Percentiles rank a stretch among this genome's conserved stretches.
Evolutionary conservation across 2,113 vertebrate genomes (phyloP).

Genomic region (Cyphomyrus plagiostoma): DNA sequence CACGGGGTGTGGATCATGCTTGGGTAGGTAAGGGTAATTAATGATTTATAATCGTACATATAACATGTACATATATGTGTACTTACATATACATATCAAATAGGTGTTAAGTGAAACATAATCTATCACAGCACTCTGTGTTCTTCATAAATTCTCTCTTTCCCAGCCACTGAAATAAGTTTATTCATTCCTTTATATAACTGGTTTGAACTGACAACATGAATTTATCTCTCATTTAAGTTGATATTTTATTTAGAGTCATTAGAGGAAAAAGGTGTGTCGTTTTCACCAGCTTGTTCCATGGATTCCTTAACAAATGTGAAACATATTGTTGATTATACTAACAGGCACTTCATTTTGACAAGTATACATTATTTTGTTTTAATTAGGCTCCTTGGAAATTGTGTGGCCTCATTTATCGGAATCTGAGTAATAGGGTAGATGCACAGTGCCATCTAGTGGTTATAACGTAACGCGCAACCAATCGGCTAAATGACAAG

Average conservation of each 20-base stretch:
- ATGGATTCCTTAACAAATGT: constrained; percentile 15
- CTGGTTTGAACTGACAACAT: neutral
- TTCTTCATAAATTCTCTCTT: neutral
- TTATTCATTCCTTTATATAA: neutral
- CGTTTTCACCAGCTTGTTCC: neutral
- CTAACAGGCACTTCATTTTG: constrained; percentile 18
- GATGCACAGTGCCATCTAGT: constrained; percentile 26
- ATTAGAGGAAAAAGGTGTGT: neutral
- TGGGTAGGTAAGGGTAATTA: neutral
- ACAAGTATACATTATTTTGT: constrained; percentile 19
- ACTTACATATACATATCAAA: neutral
- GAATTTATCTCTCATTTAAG: neutral
- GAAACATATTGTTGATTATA: constrained; percentile 20
- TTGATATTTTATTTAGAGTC: neutral
- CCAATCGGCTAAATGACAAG: neutral
- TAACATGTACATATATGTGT: neutral
- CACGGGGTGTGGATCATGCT: neutral
- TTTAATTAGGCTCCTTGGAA: constrained; percentile 7
- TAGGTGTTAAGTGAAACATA: neutral
- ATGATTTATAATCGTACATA: neutral
- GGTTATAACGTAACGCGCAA: neutral
- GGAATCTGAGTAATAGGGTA: neutral
- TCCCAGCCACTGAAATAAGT: neutral
- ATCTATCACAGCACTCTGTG: neutral
- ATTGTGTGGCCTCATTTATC: neutral